phyloP scores from a whole-genome alignment of 1,140 invertebrate genomes.

The Delia radicum region DNA sequence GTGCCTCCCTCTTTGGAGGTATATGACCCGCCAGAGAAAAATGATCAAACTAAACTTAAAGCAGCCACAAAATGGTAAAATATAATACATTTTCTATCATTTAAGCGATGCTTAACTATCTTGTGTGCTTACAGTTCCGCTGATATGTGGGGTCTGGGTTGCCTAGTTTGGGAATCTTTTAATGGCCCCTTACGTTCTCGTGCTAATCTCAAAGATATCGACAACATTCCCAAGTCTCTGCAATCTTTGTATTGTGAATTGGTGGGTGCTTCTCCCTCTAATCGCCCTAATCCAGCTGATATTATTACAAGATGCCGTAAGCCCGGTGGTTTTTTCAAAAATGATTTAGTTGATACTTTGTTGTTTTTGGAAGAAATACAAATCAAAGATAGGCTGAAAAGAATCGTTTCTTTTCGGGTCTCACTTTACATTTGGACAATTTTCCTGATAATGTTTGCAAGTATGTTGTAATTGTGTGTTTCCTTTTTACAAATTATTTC shows the following conservation, averaged over 20 bases:
- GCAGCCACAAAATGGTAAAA: slow-evolving; percentile 80
- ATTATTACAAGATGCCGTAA: slow-evolving; percentile 84
- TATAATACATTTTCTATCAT: neutral
- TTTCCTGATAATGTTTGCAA: slow-evolving; percentile 91
- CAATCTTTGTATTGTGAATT: slow-evolving; percentile 82
- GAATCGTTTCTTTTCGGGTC: slow-evolving; percentile 82
- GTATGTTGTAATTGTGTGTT: slow-evolving; percentile 26
- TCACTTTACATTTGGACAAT: slow-evolving; percentile 83
- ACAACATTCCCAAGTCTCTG: slow-evolving; percentile 85
- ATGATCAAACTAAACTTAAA: slow-evolving; percentile 68
- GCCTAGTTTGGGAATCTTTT: slow-evolving; percentile 96
- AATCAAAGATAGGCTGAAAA: slow-evolving; percentile 86
- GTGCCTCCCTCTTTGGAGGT: slow-evolving; percentile 76
- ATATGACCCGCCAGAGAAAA: slow-evolving; percentile 86
- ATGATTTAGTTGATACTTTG: slow-evolving; percentile 92
- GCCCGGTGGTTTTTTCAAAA: slow-evolving; percentile 91
- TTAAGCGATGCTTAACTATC: neutral
- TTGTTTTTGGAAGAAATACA: slow-evolving; percentile 98
- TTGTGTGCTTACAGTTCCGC: slow-evolving; percentile 67
- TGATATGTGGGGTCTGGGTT: slow-evolving; percentile 95
- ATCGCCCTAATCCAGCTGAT: slow-evolving; percentile 89
- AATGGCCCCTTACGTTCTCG: slow-evolving; percentile 77
- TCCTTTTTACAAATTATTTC: neutral
- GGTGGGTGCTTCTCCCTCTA: slow-evolving; percentile 77
- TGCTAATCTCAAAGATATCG: slow-evolving; percentile 68